Base-by-base conservation (phyloP, 2,797 vertebrate species). In the Acanthurus leucopareius region DNA sequence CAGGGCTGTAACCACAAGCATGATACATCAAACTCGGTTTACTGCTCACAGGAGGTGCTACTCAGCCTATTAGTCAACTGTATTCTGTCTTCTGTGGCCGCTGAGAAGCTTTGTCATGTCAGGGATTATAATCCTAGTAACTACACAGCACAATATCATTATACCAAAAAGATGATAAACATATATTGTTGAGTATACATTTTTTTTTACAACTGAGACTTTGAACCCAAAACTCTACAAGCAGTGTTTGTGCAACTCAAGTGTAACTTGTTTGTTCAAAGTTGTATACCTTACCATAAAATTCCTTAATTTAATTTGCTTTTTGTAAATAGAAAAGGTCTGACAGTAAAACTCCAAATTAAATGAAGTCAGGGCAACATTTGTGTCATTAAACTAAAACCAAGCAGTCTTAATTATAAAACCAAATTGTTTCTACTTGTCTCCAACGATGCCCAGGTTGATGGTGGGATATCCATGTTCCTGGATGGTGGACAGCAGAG, bases 391-490 rank as follows among this genome's bases (percentile, higher is more conserved):
- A 32, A 10, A 49, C 15, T 1, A 15, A 56, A 15, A 74, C 81
- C 1, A 58, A 53, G 40, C 3, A 1, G 3, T 25, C 17, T 19
- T 35, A 32, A 20, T 0, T 19, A 6, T 25, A 7, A 53, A 45
- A 6, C 10, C 54, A 25, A 25, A 45, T 42, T 2, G 40, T 5
- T 56, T 86, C 0, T 92, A 94, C 98, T 99, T 99, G 96, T 99
- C 98, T 93, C 98, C 98, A 77, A 99, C 97, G 89, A 99, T 99
- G 91, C 98, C 98, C 91, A 99, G 94, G 88, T 99, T 99, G 94
- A 99, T 99, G 78, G 98, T 99, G 69, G 98, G 97, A 86, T 99
- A 99, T 81, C 98, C 98, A 59, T 99, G 98, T 80, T 99, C 98
- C 94, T 99, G 98, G 91, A 99, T 99, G 69, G 97, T 99, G 92